Evolutionary conservation across 2,113 vertebrate genomes (phyloP), one percentile per base, ranked within the genome.

Genomic region (Oryzias woworae): DNA sequence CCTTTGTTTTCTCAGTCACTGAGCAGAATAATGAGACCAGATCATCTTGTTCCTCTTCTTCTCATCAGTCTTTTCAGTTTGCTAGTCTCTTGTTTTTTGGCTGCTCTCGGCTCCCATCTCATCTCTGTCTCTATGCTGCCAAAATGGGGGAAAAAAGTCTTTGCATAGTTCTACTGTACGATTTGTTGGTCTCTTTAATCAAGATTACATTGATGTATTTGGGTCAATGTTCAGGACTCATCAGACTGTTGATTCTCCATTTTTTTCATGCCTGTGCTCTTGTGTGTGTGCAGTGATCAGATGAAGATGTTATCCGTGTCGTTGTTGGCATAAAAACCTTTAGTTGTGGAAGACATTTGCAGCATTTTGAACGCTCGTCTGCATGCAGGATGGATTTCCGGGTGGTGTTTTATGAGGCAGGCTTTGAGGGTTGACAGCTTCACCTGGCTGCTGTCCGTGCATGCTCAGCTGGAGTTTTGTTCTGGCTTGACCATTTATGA

Each of bases 181-280:
- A 36, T 36, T 36, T 31, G 5, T 31, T 8, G 31, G 7, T 36
- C 31, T 36, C 31, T 36, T 36, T 36, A 36, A 36, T 7, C 31
- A 36, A 7, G 31, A 36, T 36, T 8, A 36, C 31, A 36, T 36
- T 36, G 31, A 36, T 56, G 45, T 26, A 57, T 62, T 41, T 28
- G 26, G 61, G 65, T 46, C 71, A 54, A 46, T 68, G 58, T 70
- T 66, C 23, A 58, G 49, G 42, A 23, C 66, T 75, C 46, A 58
- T 66, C 72, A 49, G 42, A 15, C 71, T 73, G 75, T 72, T 70
- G 1, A 4, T 68, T 8, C 6, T 36, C 31, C 26, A 20, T 58
- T 62, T 64, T 88, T 56, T 77, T 18, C 6, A 8, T 87, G 75
- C 66, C 20, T 7, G 16, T 45, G 70, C 72, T 70, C 74, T 82